Conservation (phyloP, 2,113 vertebrate genomes). For the Emydocephalus ijimae region DNA sequence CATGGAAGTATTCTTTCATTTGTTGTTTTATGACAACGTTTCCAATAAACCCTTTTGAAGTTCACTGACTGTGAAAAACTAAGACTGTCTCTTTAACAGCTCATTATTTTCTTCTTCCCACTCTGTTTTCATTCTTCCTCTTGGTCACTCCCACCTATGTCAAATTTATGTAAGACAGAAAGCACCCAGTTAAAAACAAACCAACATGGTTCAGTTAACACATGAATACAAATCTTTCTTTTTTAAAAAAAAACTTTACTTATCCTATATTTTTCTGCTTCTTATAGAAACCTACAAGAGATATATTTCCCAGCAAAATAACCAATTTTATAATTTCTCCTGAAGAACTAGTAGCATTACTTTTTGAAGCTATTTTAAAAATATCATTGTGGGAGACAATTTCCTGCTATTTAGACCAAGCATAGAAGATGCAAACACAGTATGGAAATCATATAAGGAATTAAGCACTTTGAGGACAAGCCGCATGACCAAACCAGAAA, state of each 20-base stretch:
- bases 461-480: too few species aligned
- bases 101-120: neutral
- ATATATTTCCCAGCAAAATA: neutral
- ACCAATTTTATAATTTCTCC: neutral
- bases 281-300: neutral
- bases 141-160: neutral
- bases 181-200: neutral
- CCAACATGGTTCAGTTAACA: neutral
- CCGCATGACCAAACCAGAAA: neutral
- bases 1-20: neutral
- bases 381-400: neutral
- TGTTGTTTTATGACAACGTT: neutral
- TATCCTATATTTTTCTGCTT: neutral
- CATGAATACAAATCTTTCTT: neutral
- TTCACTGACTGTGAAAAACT: neutral
- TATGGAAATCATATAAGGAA: neutral
- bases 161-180: neutral
- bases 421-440: neutral
- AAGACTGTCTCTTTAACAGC: neutral
- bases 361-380: neutral
- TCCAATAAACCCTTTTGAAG: neutral
- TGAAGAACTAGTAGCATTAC: neutral
- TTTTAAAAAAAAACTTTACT: neutral
- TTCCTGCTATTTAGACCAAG: neutral
- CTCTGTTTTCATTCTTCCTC: neutral